Base-by-base conservation (phyloP, 2,888 invertebrate species). In the Drosophila vallismaia region DNA sequence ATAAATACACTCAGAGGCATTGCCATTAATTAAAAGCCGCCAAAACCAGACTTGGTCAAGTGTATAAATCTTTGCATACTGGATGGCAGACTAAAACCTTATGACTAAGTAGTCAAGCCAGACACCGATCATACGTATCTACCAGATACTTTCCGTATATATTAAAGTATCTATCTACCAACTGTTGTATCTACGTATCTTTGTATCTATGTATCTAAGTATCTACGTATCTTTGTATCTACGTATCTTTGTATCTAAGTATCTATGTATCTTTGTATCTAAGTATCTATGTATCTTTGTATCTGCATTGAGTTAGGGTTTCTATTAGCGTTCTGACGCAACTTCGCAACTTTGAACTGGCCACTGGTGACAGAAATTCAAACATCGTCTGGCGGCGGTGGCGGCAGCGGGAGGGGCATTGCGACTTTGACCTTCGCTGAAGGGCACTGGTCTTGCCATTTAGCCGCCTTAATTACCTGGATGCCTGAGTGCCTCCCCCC, bases 401-500 rank as follows among this genome's bases (percentile, higher is more conserved):
- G 14, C 28, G 28, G 28, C 28, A 2, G 14, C 8, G 40, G 12
- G 19, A 19, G 24, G 10, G 10, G 29, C 46, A 49, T 29, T 52
- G 46, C 45, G 67, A 66, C 63, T 72, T 54, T 86, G 85, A 81
- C 86, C 86, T 81, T 81, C 81, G 48, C n/a, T 75, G 86, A 81
- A 81, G 81, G 81, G 80, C 80, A 78, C 70, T 66, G 62, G 48
- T 63, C 57, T 64, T 84, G 80, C 81, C 81, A 78, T 86, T 81
- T 81, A 63, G 71, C 78, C 55, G 78, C 60, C 62, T 60, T 77
- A 80, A 84, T 77, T 77, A 80, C 66, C 51, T 64, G 52, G 66
- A 66, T 66, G 67, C 42, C 63, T 42, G 63, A 63, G 49, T 50
- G 31, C 42, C 42, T 44, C 63, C 42, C 42, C 5, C n/a, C 26